phyloP scores from a whole-genome alignment of 1,140 invertebrate genomes.

The Brachionus asplanchnoidis region DNA sequence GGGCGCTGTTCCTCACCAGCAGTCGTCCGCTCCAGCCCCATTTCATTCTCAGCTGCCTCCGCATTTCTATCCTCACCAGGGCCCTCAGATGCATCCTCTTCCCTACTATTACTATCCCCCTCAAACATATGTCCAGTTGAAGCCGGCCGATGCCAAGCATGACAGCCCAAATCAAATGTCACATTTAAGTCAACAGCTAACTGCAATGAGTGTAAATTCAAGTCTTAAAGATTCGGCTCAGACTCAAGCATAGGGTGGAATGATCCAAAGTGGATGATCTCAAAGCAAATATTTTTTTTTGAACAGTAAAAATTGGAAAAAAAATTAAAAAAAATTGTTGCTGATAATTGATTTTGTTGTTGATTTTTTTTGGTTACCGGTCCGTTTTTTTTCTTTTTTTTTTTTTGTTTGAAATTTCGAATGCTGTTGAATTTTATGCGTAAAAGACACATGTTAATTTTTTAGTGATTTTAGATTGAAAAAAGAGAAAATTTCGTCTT shows the following conservation, averaged over 20 bases:
- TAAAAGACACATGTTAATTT: background rate
- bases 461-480: background rate
- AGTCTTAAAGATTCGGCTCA: background rate
- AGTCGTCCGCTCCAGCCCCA: background rate
- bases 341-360: background rate
- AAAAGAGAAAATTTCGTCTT: background rate
- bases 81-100: background rate
- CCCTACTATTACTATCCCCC: slow-evolving; percentile 12
- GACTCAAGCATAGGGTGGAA: background rate
- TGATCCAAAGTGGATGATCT: background rate
- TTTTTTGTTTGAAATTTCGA: background rate
- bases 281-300: background rate
- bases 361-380: background rate
- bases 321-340: background rate
- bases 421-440: background rate
- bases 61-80: background rate
- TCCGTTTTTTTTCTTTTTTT: background rate
- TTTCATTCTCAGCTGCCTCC: background rate
- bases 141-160: background rate
- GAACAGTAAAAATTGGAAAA: background rate
- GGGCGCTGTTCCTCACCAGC: background rate
- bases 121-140: background rate
- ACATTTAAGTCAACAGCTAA: background rate
- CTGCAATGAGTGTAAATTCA: background rate
- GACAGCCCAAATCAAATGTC: background rate